Base-by-base conservation (phyloP, 2,888 invertebrate species). In the Euzophera pinguis region DNA sequence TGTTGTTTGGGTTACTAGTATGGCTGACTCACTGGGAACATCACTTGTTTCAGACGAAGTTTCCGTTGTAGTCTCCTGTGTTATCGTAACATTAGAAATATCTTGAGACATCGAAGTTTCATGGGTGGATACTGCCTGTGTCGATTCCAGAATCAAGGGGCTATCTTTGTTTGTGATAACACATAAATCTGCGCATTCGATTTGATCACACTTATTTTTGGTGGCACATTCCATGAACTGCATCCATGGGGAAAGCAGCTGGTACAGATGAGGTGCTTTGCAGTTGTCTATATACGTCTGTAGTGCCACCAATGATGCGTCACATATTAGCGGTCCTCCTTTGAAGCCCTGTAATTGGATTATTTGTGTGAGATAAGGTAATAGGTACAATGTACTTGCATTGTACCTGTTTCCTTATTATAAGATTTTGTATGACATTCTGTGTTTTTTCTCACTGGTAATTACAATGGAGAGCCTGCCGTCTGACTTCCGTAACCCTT, bases 301-400 rank as follows among this genome's bases (percentile, higher is more conserved):
- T 7, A 86, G 55, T 12, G 81, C 90, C 17, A 73, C 60, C 5
- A 88, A 71, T 48, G 81, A 71, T 17, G 64, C 65, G 16, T 80
- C 80, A 59, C 89, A 89, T 35, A 90, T 62, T 0, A 90, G 71
- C 8, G 90, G 88, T 6, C 87, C 88, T 22, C 90, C 90, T 32
- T 79, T 73, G 61, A 85, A 88, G 37, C 84, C 84, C 90, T 90
- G 61, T 14, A 60, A 59, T 50, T 35, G 38, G 54, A 55, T 47
- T 27, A 34, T 51, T 47, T 34, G 17, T 32, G 7, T 29, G 5
- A 29, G 7, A 29, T n/a, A n/a, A n/a, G n/a, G n/a, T n/a, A n/a
- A n/a, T n/a, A n/a, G n/a, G n/a, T n/a, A n/a, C n/a, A n/a, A n/a
- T n/a, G n/a, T n/a, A n/a, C n/a, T n/a, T n/a, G n/a, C n/a, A n/a